Evolutionary conservation across 2,113 vertebrate genomes (phyloP).

Genomic region (Scatophagus argus): DNA sequence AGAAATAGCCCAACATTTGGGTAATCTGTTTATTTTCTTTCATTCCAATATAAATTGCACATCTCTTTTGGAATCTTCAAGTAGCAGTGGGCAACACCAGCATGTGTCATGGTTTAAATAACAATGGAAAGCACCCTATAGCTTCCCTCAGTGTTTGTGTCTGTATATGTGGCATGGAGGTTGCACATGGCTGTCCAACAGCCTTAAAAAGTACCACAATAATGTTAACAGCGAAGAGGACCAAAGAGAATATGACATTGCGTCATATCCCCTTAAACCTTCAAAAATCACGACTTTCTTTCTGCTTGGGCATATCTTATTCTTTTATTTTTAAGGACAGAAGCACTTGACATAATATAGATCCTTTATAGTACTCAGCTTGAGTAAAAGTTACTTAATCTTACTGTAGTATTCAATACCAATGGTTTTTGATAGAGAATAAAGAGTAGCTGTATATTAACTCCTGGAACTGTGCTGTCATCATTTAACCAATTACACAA

Average conservation of each 20-base stretch:
- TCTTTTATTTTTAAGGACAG: too few relatives aligned
- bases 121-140: background rate
- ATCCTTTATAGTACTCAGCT: too few relatives aligned
- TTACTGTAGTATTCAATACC: too few relatives aligned
- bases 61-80: background rate
- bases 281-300: too few relatives aligned
- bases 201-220: background rate
- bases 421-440: too few relatives aligned
- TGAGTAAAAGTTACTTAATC: too few relatives aligned
- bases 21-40: background rate
- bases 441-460: background rate
- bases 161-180: too few relatives aligned
- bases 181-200: too few relatives aligned
- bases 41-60: background rate
- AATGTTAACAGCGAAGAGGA: background rate
- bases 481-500: background rate
- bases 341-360: too few relatives aligned
- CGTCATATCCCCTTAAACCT: too few relatives aligned
- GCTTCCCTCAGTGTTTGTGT: background rate
- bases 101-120: background rate
- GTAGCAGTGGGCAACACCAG: background rate
- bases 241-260: too few relatives aligned
- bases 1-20: background rate
- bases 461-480: background rate
- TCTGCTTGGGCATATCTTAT: too few relatives aligned